Base-by-base conservation (phyloP, 2,888 invertebrate species). In the Hesperia comma region DNA sequence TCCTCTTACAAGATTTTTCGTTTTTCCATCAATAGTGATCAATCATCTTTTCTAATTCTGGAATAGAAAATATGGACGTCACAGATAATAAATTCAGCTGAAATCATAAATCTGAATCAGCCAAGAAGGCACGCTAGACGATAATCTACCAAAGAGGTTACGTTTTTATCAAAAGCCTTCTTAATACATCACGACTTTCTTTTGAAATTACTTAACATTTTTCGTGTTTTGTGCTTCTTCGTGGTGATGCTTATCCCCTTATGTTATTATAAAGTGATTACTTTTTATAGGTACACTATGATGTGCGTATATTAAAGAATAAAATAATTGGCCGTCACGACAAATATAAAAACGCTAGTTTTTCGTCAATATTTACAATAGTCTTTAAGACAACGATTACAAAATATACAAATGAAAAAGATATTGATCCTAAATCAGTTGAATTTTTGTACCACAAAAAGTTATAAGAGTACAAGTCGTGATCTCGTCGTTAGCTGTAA, bases 71-170 rank as follows among this genome's bases (percentile, higher is more conserved):
- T 26, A 67, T 67, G 67, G 17, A 33, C 40, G 64, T 64, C 53
- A 64, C 64, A 64, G 64, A 64, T 64, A 64, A 64, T 64, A 60
- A 58, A 64, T 64, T 64, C 64, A 43, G 79, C 74, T 74, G 75
- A 76, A 75, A 77, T 79, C 84, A 85, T 84, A 85, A 87, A 85
- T 86, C 85, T 82, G 85, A 83, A 86, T 87, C 85, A 84, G 78
- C 76, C 81, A 76, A 82, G 81, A 85, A 84, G 82, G 83, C 79
- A 78, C 79, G 81, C 75, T 81, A 79, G 78, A 78, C 81, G 79
- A 89, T 89, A 90, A 90, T 91, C 85, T 82, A 81, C 78, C 85
- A 86, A 88, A 89, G 86, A 87, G 88, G 85, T 77, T 74, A 75
- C 76, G 75, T 76, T 76, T 75, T 76, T 76, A 76, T 77, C 77